These are phyloP conservation scores for Opisthograptis luteolata DNA, from an alignment of 2,888 invertebrate species.

Conservation along the genomic window DNA sequence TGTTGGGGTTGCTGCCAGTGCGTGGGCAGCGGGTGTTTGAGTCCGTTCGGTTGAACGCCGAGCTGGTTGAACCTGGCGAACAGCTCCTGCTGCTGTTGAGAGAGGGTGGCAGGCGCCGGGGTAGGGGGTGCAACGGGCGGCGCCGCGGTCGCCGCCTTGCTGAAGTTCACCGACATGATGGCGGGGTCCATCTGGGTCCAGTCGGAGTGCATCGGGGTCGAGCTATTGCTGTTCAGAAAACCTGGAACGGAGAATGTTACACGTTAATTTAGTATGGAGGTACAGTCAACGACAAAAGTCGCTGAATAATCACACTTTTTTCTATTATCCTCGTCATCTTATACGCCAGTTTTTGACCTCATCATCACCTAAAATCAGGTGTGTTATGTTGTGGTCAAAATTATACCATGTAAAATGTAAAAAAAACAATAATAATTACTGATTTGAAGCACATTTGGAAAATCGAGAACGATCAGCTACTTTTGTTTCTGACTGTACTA, in stretches of 20 bases:
- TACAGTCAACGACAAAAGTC: no score
- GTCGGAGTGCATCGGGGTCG: conserved; percentile 86
- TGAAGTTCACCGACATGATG: conserved; percentile 88
- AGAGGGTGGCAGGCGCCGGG: conserved; percentile 35
- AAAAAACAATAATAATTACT: no score
- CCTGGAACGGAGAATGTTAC: conserved; percentile 51
- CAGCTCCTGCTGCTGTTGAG: conserved; percentile 68
- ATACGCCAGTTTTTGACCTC: no score
- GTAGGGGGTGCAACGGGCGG: conserved; percentile 36
- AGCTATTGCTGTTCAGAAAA: conserved; percentile 48
- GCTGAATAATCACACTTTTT: no score
- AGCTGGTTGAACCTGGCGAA: conserved; percentile 69
- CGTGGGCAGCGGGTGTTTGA: conserved; percentile 35
- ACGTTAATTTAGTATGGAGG: no score
- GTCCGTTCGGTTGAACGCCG: conserved; percentile 50
- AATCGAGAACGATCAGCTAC: no score
- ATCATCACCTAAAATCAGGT: no score
- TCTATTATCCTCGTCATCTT: no score
- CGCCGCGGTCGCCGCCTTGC: conserved; percentile 51
- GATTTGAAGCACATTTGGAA: no score
- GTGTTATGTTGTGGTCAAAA: no score
- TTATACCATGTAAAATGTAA: no score
- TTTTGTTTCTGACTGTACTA: no score
- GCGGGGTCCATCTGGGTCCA: conserved; percentile 98
- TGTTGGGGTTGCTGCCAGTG: conserved; percentile 32